These are phyloP conservation scores for Archilochus colubris DNA, from an alignment of 2,113 vertebrate genomes.

Conservation along the genomic window DNA sequence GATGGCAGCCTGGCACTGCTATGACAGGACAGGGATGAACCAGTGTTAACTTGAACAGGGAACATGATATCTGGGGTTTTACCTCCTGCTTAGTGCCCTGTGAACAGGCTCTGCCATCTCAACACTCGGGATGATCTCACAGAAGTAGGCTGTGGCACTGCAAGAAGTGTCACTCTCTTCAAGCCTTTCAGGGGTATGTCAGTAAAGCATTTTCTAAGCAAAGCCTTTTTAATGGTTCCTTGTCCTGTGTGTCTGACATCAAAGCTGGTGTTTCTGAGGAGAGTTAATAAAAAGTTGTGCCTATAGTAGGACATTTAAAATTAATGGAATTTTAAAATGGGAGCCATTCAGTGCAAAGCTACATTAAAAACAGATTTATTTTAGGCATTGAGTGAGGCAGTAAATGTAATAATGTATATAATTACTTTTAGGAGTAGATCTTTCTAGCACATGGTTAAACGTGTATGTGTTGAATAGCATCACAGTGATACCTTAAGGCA, in stretches of 20 bases:
- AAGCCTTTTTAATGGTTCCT: neutral
- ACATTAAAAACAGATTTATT: neutral
- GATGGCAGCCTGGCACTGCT: neutral
- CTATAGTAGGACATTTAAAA: neutral
- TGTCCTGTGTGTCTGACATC: neutral
- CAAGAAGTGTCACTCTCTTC: neutral
- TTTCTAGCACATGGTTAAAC: neutral
- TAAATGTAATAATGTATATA: neutral
- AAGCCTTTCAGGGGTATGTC: neutral
- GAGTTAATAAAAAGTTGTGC: neutral
- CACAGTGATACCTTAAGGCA: neutral
- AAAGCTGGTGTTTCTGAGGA: neutral
- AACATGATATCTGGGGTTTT: neutral
- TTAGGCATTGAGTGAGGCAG: neutral
- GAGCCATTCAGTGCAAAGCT: neutral
- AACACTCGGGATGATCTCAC: neutral
- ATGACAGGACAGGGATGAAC: neutral
- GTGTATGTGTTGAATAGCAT: neutral
- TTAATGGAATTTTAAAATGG: neutral
- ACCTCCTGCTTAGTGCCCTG: neutral
- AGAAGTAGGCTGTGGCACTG: neutral
- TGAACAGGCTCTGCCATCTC: neutral
- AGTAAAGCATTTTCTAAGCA: neutral
- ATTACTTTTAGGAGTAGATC: neutral
- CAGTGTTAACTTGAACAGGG: neutral